Percentiles rank a stretch among this genome's conserved stretches.
Evolutionary conservation across 2,113 vertebrate species (phyloP).

Genomic region (Haemorhous mexicanus): DNA sequence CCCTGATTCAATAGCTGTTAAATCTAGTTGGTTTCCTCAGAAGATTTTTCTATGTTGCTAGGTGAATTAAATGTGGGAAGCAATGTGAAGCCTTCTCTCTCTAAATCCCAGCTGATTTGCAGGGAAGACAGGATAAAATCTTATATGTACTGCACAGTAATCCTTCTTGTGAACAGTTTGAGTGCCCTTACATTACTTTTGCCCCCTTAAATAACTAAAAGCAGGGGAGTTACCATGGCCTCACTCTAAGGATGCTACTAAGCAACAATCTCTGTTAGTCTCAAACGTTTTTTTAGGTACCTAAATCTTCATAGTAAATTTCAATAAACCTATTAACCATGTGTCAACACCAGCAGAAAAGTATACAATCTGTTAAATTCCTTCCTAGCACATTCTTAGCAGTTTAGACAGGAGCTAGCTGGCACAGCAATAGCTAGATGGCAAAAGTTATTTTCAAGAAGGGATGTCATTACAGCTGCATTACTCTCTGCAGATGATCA

Average conservation of each 20-base stretch:
- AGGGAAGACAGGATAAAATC: neutral
- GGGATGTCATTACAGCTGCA: neutral
- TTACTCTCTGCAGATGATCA: slow-evolving; percentile 4
- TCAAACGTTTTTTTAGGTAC: neutral
- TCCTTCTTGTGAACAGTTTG: neutral
- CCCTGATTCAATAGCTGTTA: neutral
- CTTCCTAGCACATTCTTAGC: neutral
- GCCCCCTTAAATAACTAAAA: neutral
- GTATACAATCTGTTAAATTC: neutral
- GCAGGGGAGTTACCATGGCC: neutral
- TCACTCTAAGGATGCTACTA: neutral
- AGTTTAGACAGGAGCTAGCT: neutral
- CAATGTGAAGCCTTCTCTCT: neutral
- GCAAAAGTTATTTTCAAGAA: slow-evolving; percentile 19
- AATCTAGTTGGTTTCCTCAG: neutral
- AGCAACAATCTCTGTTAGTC: neutral
- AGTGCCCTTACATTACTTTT: neutral
- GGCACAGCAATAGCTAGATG: neutral
- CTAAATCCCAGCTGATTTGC: neutral
- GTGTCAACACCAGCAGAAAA: neutral
- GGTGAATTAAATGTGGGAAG: neutral
- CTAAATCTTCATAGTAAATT: neutral
- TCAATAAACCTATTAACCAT: slow-evolving; percentile 20
- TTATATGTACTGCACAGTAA: neutral
- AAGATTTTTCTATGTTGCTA: neutral